Base-by-base conservation (phyloP, 2,888 invertebrate species). In the Harpalus rufipes region DNA sequence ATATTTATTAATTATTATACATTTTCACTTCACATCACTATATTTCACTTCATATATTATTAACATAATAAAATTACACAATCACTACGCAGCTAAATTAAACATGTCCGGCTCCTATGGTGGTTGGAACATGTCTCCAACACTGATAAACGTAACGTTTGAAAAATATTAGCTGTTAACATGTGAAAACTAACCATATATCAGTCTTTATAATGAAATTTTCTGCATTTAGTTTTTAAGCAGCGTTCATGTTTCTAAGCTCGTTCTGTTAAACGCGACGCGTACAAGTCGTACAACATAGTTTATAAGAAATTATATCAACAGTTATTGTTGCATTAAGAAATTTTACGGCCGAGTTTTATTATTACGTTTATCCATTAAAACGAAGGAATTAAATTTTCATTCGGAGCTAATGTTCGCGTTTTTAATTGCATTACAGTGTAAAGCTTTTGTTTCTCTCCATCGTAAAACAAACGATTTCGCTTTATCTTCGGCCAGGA, bases 341-440 rank as follows among this genome's bases (percentile, higher is more conserved):
- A 76, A 74, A 83, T 83, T 83, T 61, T 83, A 83, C 61, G 61
- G 59, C 21, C 58, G 25, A 74, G 72, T 83, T 83, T 83, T 83
- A 83, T 83, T 83, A 83, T 83, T 83, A 74, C 76, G 72, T 83
- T 74, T 59, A 74, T 76, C 74, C 76, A 83, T 83, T 83, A 76
- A 83, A 83, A 83, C 39, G 58, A 10, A n/a, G 76, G 61, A 83
- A 83, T 76, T 74, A 83, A 83, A 83, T 61, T 83, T 61, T 83
- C 68, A 83, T 83, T 83, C 76, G 39, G 39, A 74, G 83, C 76
- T 83, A 83, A 83, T 83, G 83, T 83, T 83, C 83, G 74, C 74
- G 44, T 83, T 83, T 83, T 83, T 83, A 83, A 83, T 83, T 83
- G 83, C 83, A 76, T 74, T 76, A 83, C 83, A 74, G 59, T 76